phyloP scores from a whole-genome alignment of 2,113 vertebrate genomes.

The Grus americana region DNA sequence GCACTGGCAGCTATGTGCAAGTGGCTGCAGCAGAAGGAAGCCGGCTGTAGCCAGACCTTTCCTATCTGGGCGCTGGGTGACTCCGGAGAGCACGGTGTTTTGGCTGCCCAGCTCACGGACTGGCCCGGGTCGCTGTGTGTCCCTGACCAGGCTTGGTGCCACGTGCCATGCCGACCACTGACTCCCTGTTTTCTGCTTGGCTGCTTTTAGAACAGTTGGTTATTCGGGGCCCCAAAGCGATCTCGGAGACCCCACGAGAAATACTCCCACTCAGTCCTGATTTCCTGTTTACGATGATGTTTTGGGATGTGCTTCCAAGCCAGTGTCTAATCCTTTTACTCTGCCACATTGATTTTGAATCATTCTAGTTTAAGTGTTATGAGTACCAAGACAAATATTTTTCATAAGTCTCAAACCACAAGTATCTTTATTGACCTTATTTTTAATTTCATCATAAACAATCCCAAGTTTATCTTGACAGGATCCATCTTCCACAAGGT shows the following conservation, averaged over 20 bases:
- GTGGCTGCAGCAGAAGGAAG: not conserved
- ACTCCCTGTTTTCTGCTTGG: not conserved
- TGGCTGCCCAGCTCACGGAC: not conserved
- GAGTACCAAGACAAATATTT: constrained; percentile 65
- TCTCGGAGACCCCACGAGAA: constrained; percentile 31
- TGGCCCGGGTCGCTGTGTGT: not conserved
- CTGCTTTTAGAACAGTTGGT: not conserved
- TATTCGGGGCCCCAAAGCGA: not conserved
- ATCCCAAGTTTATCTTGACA: constrained; percentile 8
- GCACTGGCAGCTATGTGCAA: not conserved
- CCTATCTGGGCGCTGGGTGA: not conserved
- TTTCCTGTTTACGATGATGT: constrained; percentile 66
- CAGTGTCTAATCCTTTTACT: constrained; percentile 44
- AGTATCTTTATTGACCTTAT: constrained; percentile 42
- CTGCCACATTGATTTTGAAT: constrained; percentile 62
- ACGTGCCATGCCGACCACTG: not conserved
- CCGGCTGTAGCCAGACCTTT: not conserved
- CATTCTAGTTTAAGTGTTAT: constrained; percentile 42
- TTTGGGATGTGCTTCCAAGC: constrained; percentile 55
- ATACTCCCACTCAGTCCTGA: constrained; percentile 40
- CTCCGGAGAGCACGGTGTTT: accelerated
- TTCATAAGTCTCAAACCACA: constrained; percentile 55
- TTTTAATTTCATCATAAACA: constrained; percentile 55
- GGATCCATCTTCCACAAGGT: constrained; percentile 2
- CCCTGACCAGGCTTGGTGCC: not conserved